A percentile compares a stretch with the other conserved stretches of the same genome.
Conservation (phyloP, 2,797 vertebrate genomes). For the Phrynocephalus guinanensis region DNA sequence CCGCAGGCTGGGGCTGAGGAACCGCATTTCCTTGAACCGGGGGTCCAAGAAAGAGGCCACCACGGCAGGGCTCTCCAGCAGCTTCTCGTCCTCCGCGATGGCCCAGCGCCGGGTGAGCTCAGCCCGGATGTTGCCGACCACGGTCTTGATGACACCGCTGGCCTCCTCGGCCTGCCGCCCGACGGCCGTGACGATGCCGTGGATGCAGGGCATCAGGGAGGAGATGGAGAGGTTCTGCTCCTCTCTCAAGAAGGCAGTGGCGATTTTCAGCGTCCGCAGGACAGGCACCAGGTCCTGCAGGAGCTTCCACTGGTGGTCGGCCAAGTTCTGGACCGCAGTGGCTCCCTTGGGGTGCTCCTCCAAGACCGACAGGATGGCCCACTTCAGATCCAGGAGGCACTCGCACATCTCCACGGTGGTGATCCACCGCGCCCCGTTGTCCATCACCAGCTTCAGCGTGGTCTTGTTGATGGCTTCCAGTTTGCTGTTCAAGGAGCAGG, state of each 20-base stretch:
- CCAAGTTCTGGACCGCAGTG: constrained; percentile 53
- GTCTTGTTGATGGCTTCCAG: constrained; percentile 73
- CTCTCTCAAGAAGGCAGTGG: constrained; percentile 73
- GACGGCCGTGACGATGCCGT: constrained; percentile 71
- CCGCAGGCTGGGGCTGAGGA: constrained; percentile 71
- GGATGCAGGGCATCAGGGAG: constrained; percentile 76
- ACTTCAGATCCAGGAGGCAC: constrained; percentile 75
- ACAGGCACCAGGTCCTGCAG: constrained; percentile 76
- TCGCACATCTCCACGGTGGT: constrained; percentile 78
- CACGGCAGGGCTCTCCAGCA: constrained; percentile 68
- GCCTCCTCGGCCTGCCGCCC: constrained; percentile 66
- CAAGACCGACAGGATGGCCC: constrained; percentile 76
- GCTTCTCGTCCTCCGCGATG: constrained; percentile 61
- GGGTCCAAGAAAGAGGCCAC: constrained; percentile 78
- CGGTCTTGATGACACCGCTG: constrained; percentile 40
- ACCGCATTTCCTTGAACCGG: constrained; percentile 78
- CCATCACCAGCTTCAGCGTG: constrained; percentile 57
- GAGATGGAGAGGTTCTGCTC: constrained; percentile 77
- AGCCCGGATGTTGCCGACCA: constrained; percentile 62
- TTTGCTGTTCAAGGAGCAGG: constrained; percentile 65
- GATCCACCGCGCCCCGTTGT: constrained; percentile 71
- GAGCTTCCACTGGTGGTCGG: constrained; percentile 79
- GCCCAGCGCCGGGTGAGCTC: constrained; percentile 74
- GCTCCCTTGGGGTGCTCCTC: constrained; percentile 68
- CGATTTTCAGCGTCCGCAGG: constrained; percentile 73